phyloP scores from a whole-genome alignment of 1,140 invertebrate genomes.

The Diorhabda carinulata region DNA sequence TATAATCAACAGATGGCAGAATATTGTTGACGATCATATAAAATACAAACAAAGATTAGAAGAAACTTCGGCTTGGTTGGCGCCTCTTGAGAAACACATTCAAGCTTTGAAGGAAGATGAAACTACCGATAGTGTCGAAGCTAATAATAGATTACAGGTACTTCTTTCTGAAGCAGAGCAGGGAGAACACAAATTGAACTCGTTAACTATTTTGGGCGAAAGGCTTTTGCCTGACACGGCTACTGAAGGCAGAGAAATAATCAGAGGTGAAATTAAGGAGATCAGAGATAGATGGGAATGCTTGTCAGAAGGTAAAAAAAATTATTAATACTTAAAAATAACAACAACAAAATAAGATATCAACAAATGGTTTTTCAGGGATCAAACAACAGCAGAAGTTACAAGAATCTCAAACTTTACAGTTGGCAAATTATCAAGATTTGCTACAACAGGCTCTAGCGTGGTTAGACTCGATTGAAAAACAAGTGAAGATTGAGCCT shows the following conservation, averaged over 20 bases:
- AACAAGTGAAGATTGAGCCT: slow-evolving; percentile 69
- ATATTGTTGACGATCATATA: slow-evolving; percentile 79
- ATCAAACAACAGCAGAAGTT: slow-evolving; percentile 78
- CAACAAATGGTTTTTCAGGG: slow-evolving; percentile 25
- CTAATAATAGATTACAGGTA: slow-evolving; percentile 68
- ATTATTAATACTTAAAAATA: neutral
- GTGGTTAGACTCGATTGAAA: slow-evolving; percentile 87
- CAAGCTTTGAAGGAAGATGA: slow-evolving; percentile 54
- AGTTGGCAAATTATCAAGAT: slow-evolving; percentile 82
- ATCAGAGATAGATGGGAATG: slow-evolving; percentile 81
- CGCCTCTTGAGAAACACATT: slow-evolving; percentile 71
- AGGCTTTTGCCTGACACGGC: slow-evolving; percentile 87
- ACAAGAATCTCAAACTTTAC: slow-evolving; percentile 78
- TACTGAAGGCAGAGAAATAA: slow-evolving; percentile 80
- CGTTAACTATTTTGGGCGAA: slow-evolving; percentile 73
- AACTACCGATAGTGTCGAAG: slow-evolving; percentile 49
- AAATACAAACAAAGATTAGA: slow-evolving; percentile 73
- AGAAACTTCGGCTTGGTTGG: slow-evolving; percentile 74
- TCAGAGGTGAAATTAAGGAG: slow-evolving; percentile 75
- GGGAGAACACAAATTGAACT: slow-evolving; percentile 70
- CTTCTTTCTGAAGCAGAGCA: slow-evolving; percentile 79
- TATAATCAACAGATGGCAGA: slow-evolving; percentile 81
- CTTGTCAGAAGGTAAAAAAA: slow-evolving; percentile 61
- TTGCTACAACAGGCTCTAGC: slow-evolving; percentile 74
- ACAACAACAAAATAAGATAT: slow-evolving; percentile 5